A percentile compares a stretch with the other conserved stretches of the same genome.
Evolutionary conservation across 1,140 invertebrate genomes (phyloP).

Genomic region (Orchesella cincta): DNA sequence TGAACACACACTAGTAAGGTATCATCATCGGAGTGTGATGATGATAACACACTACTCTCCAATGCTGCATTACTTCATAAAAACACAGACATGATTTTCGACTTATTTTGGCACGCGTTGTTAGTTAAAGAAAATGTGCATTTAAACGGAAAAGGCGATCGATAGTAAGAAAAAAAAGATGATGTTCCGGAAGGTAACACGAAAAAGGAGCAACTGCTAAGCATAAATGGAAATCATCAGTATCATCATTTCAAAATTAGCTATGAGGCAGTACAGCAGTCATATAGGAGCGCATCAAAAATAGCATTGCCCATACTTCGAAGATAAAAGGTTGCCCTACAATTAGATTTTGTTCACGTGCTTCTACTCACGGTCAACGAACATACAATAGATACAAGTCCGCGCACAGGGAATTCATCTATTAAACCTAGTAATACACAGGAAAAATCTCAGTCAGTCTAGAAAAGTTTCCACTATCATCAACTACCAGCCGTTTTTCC

Average conservation of each 20-base stretch:
- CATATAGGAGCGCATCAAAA: not conserved
- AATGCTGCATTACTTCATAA: not conserved
- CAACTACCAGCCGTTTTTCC: not conserved
- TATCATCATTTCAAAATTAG: not conserved
- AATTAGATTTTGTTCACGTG: too few relatives aligned
- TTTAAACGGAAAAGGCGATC: too few relatives aligned
- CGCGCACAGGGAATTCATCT: too few relatives aligned
- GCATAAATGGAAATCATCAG: not conserved
- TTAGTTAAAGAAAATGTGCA: not conserved
- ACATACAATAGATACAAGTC: too few relatives aligned
- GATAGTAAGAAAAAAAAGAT: too few relatives aligned
- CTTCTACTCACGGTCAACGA: too few relatives aligned
- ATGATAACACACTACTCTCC: not conserved
- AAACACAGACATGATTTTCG: not conserved
- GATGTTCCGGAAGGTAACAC: not conserved
- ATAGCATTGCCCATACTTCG: not conserved
- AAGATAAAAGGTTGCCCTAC: too few relatives aligned
- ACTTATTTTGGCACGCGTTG: conserved; percentile 17
- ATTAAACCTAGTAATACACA: too few relatives aligned
- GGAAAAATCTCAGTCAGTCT: not conserved
- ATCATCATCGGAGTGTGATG: not conserved
- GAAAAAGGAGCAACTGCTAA: not conserved
- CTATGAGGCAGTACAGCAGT: not conserved
- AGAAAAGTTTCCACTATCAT: not conserved
- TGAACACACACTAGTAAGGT: conserved; percentile 9